Base-by-base conservation (phyloP, 2,888 invertebrate species). In the Neria commutata region DNA sequence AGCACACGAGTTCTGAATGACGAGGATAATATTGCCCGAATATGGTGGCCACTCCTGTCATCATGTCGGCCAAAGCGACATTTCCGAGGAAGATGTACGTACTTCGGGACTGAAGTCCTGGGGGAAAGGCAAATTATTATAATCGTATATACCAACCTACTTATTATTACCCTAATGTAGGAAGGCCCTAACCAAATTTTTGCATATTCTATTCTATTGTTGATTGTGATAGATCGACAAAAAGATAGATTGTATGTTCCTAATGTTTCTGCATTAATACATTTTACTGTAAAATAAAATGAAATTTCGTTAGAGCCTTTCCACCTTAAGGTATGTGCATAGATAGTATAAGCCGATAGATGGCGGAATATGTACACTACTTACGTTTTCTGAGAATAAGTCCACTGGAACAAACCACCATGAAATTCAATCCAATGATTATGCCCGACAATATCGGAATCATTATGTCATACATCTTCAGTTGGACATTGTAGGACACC, bases 81-180 rank as follows among this genome's bases (percentile, higher is more conserved):
- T 88, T 89, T 1, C 88, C 88, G 2, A 89, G 82, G 52, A 88
- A 84, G 47, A 88, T 81, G 72, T 88, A 88, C 0, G 88, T 88
- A 59, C 86, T 86, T 67, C 86, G 84, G 6, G 86, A 87, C 69
- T 87, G 85, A 67, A 86, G 85, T 62, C 86, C 88, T 88, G 48
- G 51, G 47, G 40, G 33, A 45, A 50, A 5, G 3, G 14, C 29
- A 58, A 8, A 47, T 21, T 45, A 26, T 26, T 49, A 21, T n/a
- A 46, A 51, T 29, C 11, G 29, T 29, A 29, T 29, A 11, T 29
- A 29, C 11, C 5, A 29, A 8, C 6, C 11, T 29, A 29, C 11
- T n/a, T n/a, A n/a, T n/a, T n/a, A n/a, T n/a, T n/a, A n/a, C n/a
- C n/a, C n/a, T n/a, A n/a, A n/a, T n/a, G n/a, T n/a, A n/a, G n/a